Evolutionary conservation across 1,140 invertebrate species (phyloP), one percentile per base, ranked within the genome.

Genomic region (Elymnias hypermnestra): DNA sequence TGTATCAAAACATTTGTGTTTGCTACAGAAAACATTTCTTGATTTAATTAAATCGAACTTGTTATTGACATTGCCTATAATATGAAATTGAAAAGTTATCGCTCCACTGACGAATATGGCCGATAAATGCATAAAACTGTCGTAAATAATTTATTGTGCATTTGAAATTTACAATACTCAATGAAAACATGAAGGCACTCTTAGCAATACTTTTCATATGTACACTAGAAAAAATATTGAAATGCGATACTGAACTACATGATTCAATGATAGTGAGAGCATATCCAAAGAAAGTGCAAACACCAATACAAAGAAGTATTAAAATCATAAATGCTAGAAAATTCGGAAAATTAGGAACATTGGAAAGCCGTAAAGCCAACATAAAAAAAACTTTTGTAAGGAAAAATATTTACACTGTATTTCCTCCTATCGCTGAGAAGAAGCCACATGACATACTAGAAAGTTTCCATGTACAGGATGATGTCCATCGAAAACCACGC

Each of bases 121-220:
- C 42, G 38, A 14, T 45, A 61, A 54, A 58, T 29, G 36, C 47
- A 63, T 73, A 76, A 76, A 72, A 61, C 26, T 21, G 31, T 29
- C 15, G 53, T 69, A 71, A 71, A 73, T 5, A 51, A 49, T 50
- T 33, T 49, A 48, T 53, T 44, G 54, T 47, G 12, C 8, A 12
- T 28, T 21, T 23, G 39, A 25, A 5, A 18, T 29, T 25, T 10
- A 10, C 4, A 19, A 42, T 5, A 15, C 29, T 21, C 29, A 19
- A 29, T 29, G 19, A 28, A 29, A 48, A 21, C 50, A 59, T 64
- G 61, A 64, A 61, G 43, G 26, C 46, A 13, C 19, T 51, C 18
- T 26, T 56, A 5, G 31, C 21, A 18, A 4, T 57, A 28, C n/a
- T 62, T 18, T 5, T 56, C 13, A 35, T 65, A 37, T 41, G 15